A percentile compares a stretch with the other conserved stretches of the same genome.
phyloP scores from a whole-genome alignment of 2,797 vertebrate genomes.

The Tangara arthus region DNA sequence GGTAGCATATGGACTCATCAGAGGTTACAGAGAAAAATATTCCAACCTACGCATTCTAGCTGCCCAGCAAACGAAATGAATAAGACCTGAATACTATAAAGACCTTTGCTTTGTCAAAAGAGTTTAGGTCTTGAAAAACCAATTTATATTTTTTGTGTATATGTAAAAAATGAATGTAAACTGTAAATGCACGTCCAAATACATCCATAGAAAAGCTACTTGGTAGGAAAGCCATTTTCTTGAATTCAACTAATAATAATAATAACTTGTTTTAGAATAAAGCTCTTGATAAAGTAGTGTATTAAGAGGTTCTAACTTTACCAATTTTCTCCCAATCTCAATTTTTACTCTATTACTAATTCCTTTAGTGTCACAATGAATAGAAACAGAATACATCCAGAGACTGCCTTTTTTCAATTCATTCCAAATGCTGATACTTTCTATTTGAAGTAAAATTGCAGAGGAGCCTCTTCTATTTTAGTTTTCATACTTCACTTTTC shows the following conservation, averaged over 20 bases:
- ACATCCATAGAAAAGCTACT: not conserved
- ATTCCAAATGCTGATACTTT: not conserved
- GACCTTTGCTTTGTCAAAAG: not conserved
- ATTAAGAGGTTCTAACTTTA: not conserved
- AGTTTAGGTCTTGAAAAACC: not conserved
- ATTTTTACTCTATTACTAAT: not conserved
- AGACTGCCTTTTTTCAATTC: not conserved
- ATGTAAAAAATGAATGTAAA: not conserved
- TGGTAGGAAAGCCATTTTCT: not conserved
- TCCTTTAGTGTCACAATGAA: not conserved
- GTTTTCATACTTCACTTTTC: not conserved
- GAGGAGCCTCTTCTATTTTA: not conserved
- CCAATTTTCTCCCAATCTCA: not conserved
- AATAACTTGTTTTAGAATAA: not conserved
- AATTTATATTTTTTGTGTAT: not conserved
- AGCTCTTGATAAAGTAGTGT: not conserved
- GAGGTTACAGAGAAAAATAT: not conserved
- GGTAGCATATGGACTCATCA: not conserved
- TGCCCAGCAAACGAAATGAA: not conserved
- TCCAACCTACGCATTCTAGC: not conserved
- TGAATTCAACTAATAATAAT: not conserved
- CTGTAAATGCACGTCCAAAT: not conserved
- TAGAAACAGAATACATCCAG: not conserved
- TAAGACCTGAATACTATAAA: not conserved
- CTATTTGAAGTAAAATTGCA: not conserved